phyloP scores from a whole-genome alignment of 1,140 invertebrate species.

The Hylyphantes graminicola region DNA sequence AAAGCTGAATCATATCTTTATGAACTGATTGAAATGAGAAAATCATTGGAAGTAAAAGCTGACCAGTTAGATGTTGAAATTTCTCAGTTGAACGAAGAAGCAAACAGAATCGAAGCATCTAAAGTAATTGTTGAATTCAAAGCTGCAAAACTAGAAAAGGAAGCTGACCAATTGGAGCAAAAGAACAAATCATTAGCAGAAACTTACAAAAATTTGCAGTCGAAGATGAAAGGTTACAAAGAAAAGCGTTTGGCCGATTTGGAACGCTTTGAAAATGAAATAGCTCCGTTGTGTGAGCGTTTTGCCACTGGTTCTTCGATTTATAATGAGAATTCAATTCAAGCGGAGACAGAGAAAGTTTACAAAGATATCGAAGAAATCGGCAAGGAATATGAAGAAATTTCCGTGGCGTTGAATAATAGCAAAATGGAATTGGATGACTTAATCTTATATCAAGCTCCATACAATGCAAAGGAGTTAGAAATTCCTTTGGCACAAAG shows the following conservation, averaged over 20 bases:
- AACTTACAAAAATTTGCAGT: not conserved
- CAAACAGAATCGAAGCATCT: not conserved
- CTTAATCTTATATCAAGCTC: constrained; percentile 30
- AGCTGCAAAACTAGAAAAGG: constrained; percentile 10
- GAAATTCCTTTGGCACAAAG: constrained; percentile 31
- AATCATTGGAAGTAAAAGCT: constrained; percentile 7
- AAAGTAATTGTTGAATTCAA: constrained; percentile 2
- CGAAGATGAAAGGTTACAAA: constrained; percentile 18
- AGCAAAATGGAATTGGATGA: constrained; percentile 33
- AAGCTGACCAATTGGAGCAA: constrained; percentile 4
- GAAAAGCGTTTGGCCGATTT: constrained; percentile 18
- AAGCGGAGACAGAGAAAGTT: constrained; percentile 16
- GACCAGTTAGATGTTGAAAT: constrained; percentile 4
- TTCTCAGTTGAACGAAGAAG: constrained; percentile 7
- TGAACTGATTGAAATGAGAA: constrained; percentile 4
- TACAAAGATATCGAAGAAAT: constrained; percentile 5
- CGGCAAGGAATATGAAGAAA: not conserved
- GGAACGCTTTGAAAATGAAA: constrained; percentile 20
- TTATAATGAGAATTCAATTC: constrained; percentile 12
- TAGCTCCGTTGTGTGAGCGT: constrained; percentile 3
- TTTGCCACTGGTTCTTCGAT: not conserved
- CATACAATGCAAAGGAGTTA: not conserved
- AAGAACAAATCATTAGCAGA: constrained; percentile 1
- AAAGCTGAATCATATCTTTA: constrained; percentile 17
- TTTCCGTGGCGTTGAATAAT: constrained; percentile 1